Conservation (phyloP, 2,888 invertebrate species). For the Hoplodrina ambigua region DNA sequence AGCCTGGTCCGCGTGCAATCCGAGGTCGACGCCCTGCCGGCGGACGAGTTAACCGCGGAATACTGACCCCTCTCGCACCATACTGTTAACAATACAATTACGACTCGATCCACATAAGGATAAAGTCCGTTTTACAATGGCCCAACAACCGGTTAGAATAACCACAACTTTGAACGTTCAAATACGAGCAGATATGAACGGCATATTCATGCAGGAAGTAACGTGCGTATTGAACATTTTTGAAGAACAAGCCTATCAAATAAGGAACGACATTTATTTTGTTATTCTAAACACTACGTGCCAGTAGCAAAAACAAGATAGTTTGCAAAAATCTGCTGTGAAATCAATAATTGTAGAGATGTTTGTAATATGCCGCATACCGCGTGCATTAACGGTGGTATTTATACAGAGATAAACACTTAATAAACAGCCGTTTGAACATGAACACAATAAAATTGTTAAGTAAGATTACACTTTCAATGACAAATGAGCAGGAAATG, state of each 20-base stretch:
- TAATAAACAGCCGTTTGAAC: constrained; percentile 41
- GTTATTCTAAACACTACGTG: constrained; percentile 42
- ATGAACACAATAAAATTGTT: constrained; percentile 33
- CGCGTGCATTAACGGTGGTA: constrained; percentile 32
- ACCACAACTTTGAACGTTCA: constrained; percentile 70
- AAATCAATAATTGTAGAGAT: constrained; percentile 55
- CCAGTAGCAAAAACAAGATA: constrained; percentile 20
- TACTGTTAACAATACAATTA: constrained; percentile 66
- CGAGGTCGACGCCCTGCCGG: constrained; percentile 81
- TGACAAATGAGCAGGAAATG: constrained; percentile 39
- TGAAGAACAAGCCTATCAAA: constrained; percentile 49
- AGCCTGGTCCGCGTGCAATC: constrained; percentile 74
- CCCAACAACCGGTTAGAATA: constrained; percentile 58
- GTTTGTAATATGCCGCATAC: constrained; percentile 52
- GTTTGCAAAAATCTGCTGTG: constrained; percentile 41
- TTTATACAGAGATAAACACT: constrained; percentile 35
- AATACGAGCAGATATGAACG: constrained; percentile 66
- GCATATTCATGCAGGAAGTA: constrained; percentile 68
- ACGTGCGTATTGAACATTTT: constrained; percentile 62
- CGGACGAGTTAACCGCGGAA: constrained; percentile 80
- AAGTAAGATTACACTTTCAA: constrained; percentile 18
- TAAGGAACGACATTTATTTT: constrained; percentile 29
- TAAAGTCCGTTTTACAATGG: constrained; percentile 67
- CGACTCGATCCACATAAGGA: constrained; percentile 65
- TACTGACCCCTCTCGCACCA: constrained; percentile 80